Evolutionary conservation across 2,113 vertebrate species (phyloP), one percentile per base, ranked within the genome.

Genomic region (Podarcis muralis): DNA sequence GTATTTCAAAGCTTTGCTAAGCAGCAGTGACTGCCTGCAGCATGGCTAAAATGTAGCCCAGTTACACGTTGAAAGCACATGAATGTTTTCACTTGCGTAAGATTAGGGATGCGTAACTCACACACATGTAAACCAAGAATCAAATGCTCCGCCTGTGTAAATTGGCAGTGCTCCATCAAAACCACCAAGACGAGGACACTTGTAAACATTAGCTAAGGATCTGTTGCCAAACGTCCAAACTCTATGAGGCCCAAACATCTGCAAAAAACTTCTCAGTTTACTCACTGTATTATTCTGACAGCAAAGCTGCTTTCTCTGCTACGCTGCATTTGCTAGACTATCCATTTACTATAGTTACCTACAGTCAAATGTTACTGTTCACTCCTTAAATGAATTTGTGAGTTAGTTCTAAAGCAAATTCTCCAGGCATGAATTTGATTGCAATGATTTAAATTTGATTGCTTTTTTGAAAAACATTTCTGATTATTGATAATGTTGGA

Each of bases 11-110:
- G 66, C 94, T 94, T 94, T 95, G 92, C 93, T 91, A 89, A 91
- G 92, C 91, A 94, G 93, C 91, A 95, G 93, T 93, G 92, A 92
- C 74, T 81, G 94, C 93, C 93, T 95, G 90, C 93, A 93, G 91
- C 93, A 37, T 85, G 86, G 4, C 93, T 92, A 95, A 95, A 95
- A 92, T 87, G 71, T 91, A 95, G 88, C 72, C 32, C 69, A 83
- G 88, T 80, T 69, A 93, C 82, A 43, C 25, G 79, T 81, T 76
- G 94, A 94, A 93, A 92, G 90, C 91, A 93, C 93, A 93, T 72
- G 92, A 96, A 94, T 93, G 93, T 94, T 40, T 48, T 37, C 87
- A 87, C 94, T 93, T 95, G 90, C 91, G 92, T 94, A 93, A 95
- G 94, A 94, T 91, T 74, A 94, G 92, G 91, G 93, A 95, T 90